These are phyloP conservation scores for Eristalis intricaria DNA, from an alignment of 2,888 invertebrate genomes.

Conservation along the genomic window DNA sequence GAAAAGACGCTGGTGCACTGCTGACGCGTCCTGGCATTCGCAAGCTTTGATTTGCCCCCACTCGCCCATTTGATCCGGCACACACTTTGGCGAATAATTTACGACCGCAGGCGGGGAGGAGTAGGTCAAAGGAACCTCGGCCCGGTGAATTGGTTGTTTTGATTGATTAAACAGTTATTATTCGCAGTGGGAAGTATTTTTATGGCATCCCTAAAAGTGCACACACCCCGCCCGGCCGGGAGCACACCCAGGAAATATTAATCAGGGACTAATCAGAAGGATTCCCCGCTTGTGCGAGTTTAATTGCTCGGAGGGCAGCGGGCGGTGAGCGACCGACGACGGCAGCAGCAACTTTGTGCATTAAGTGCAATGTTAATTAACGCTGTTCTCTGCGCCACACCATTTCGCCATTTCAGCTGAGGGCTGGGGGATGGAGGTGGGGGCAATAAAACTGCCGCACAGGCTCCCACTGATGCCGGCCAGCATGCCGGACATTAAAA, in stretches of 20 bases:
- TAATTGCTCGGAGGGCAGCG: constrained; percentile 29
- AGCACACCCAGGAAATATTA: constrained; percentile 6
- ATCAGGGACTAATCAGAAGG: constrained; percentile 60
- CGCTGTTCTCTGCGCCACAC: background rate
- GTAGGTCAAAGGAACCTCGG: constrained; percentile 14
- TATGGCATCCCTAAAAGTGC: constrained; percentile 15
- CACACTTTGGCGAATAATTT: constrained; percentile 43
- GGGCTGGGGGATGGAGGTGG: constrained; percentile 4
- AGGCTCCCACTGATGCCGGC: background rate
- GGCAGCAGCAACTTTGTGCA: constrained; percentile 42
- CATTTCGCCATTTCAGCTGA: background rate
- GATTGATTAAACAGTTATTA: constrained; percentile 56
- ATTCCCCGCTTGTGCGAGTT: constrained; percentile 42
- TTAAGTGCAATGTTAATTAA: constrained; percentile 70
- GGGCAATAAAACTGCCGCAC: constrained; percentile 19
- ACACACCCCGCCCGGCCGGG: background rate
- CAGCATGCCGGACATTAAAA: constrained; percentile 3
- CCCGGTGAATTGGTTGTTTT: constrained; percentile 27
- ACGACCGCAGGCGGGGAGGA: background rate
- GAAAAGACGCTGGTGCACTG: background rate
- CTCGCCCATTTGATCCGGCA: constrained; percentile 8
- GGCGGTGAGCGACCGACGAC: no score
- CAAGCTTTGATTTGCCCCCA: constrained; percentile 58
- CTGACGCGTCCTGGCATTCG: constrained; percentile 33
- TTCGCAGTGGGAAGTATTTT: constrained; percentile 22